A percentile compares a stretch with the other conserved stretches of the same genome.
Evolutionary conservation across 2,888 invertebrate genomes (phyloP).

Genomic region (Petrophora chlorosata): DNA sequence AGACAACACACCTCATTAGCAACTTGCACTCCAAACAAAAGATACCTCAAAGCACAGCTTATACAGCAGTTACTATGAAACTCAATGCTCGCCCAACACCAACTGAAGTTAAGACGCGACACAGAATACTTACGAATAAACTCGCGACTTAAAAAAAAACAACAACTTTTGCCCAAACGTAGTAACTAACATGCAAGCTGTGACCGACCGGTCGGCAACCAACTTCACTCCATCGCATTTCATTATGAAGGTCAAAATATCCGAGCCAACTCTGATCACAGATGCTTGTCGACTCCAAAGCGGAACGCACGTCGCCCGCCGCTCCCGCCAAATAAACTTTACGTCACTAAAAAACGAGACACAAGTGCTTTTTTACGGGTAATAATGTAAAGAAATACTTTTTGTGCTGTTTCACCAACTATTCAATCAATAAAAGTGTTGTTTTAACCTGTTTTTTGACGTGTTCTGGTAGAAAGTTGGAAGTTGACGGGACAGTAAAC

Average conservation of each 20-base stretch:
- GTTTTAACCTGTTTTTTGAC: slow-evolving; percentile 23
- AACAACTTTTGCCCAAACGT: slow-evolving; percentile 77
- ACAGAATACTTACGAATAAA: slow-evolving; percentile 36
- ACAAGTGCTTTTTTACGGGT: slow-evolving; percentile 51
- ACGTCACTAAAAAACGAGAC: slow-evolving; percentile 51
- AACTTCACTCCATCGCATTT: slow-evolving; percentile 62
- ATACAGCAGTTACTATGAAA: too few species aligned
- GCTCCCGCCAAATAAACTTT: slow-evolving; percentile 50
- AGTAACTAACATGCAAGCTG: too few species aligned
- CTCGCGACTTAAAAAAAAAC: slow-evolving; percentile 50
- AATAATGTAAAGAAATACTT: slow-evolving; percentile 41
- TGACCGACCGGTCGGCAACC: slow-evolving; percentile 68
- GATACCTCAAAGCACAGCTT: too few species aligned
- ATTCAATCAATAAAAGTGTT: slow-evolving; percentile 27
- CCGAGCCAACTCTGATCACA: slow-evolving; percentile 50
- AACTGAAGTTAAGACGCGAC: slow-evolving; percentile 48
- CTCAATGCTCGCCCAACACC: slow-evolving; percentile 33
- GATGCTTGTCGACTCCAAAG: slow-evolving; percentile 29
- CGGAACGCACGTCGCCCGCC: slow-evolving; percentile 46
- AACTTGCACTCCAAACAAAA: slow-evolving; percentile 26
- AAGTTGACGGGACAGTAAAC: slow-evolving; percentile 23
- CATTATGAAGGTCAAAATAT: slow-evolving; percentile 67
- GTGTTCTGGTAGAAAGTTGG: slow-evolving; percentile 38
- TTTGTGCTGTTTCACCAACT: slow-evolving; percentile 28
- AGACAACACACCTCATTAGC: slow-evolving; percentile 23